Base-by-base conservation (phyloP, 1,140 invertebrate species). In the Cydia strobilella region DNA sequence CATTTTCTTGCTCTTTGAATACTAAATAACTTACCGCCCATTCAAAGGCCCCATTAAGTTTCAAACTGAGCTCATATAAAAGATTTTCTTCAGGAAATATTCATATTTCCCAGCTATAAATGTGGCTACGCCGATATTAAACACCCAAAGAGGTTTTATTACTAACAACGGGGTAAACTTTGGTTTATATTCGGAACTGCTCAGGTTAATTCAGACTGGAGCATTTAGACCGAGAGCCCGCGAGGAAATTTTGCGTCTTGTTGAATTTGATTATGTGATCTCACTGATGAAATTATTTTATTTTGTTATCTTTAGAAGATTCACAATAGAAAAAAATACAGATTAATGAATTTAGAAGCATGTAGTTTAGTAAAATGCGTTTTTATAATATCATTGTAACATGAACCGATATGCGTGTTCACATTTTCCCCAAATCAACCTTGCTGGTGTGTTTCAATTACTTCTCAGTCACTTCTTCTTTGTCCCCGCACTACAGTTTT, bases 41-140 rank as follows among this genome's bases (percentile, higher is more conserved):
- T 42, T 6, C 39, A 3, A 42, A 6, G 39, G 6, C 45, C 12
- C 12, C 7, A n/a, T n/a, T 13, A 13, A 13, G 2, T 51, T 51
- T 51, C 5, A 3, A 18, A 18, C 48, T 51, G 18, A 51, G 48
- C 73, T 77, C 76, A 77, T 76, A 81, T 79, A 76, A 77, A 73
- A 79, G 72, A 75, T 75, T 78, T 76, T 76, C 75, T 79, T 77
- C 65, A 76, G 75, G 48, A 78, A 81, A 79, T 79, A 78, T 78
- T 81, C 76, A 81, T 81, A 81, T 81, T 73, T 78, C 78, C 76
- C 23, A 62, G 72, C 77, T 76, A 80, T 79, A 82, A 76, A 76
- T 75, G 75, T 79, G 76, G 45, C 20, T 39, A 35, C 23, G 12
- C n/a, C 75, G 74, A 77, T 75, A 74, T 54, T 72, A 66, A 75